Conservation (phyloP, 2,888 invertebrate species). For the Scaptomyza reducta region DNA sequence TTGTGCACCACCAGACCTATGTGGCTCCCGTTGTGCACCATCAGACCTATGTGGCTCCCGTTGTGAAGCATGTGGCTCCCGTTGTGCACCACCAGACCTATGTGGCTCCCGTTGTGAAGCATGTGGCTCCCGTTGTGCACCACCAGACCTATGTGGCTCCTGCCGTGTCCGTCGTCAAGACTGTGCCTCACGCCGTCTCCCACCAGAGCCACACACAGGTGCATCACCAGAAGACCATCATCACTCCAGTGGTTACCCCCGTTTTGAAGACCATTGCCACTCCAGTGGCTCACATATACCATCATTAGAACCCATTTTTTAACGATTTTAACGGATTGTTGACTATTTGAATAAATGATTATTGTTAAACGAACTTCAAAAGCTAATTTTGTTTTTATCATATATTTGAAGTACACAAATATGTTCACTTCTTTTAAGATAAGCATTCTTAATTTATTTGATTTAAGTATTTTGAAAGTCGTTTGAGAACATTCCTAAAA, state of each 20-base stretch:
- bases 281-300: conserved; percentile 67
- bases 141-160: conserved; percentile 35
- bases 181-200: conserved; percentile 57
- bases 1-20: conserved; percentile 46
- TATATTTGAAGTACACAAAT: too few relatives aligned
- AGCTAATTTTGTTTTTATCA: too few relatives aligned
- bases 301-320: conserved; percentile 46
- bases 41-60: conserved; percentile 39
- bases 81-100: conserved; percentile 53
- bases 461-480: not conserved
- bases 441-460: not conserved
- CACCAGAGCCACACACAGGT: conserved; percentile 79
- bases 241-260: conserved; percentile 51
- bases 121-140: conserved; percentile 44
- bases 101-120: conserved; percentile 50
- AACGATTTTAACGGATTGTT: conserved; percentile 32
- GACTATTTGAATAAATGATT: conserved; percentile 60
- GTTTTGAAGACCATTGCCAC: conserved; percentile 59
- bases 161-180: conserved; percentile 54
- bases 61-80: conserved; percentile 56
- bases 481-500: too few relatives aligned
- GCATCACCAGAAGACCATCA: conserved; percentile 65
- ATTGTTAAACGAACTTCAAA: conserved; percentile 31
- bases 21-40: conserved; percentile 46
- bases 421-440: not conserved